Evolutionary conservation across 1,140 invertebrate species (phyloP), one percentile per base, ranked within the genome.

Genomic region (Caerostris darwini): DNA sequence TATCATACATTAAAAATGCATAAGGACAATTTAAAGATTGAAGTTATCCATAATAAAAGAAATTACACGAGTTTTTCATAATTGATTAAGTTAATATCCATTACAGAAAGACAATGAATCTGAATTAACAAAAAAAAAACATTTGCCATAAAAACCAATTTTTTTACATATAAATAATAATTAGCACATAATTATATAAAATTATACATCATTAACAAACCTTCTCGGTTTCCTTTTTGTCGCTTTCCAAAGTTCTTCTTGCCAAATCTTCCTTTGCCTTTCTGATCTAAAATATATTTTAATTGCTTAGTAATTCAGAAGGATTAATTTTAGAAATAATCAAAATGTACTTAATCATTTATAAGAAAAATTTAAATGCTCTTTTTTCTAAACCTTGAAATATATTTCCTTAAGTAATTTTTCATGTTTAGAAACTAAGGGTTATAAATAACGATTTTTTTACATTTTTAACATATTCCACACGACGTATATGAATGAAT

Each of bases 221-320:
- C 85, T 17, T 87, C 58, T 34, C 34, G 57, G 6, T 88, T 61
- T 61, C 61, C 53, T 64, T 77, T 90, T 57, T 19, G 54, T 81
- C 90, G 10, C 19, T 82, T 81, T 5, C 77, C 50, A 17, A 17
- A 77, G 5, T 82, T 59, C 64, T 71, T 58, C 56, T 91, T 91
- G 6, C 61, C 61, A 50, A 91, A 91, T 54, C 90, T 82, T 54
- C 90, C 90, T 81, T 91, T 91, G 17, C 56, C 54, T 58, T 90
- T 90, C n/a, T 90, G 90, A 91, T 34, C 90, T 91, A 53, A 59
- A 91, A 82, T 53, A 50, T 3, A 53, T 34, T 34, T 34, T 34
- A 34, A 34, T 34, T 34, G 34, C 34, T 34, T 34, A 34, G 34
- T 34, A 34, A 34, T 34, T 34, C 34, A 34, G 34, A 34, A 34